Conservation (phyloP, 30 jellyfish, hydroid and myxozoan genomes). For the Aurelia coerulea region DNA sequence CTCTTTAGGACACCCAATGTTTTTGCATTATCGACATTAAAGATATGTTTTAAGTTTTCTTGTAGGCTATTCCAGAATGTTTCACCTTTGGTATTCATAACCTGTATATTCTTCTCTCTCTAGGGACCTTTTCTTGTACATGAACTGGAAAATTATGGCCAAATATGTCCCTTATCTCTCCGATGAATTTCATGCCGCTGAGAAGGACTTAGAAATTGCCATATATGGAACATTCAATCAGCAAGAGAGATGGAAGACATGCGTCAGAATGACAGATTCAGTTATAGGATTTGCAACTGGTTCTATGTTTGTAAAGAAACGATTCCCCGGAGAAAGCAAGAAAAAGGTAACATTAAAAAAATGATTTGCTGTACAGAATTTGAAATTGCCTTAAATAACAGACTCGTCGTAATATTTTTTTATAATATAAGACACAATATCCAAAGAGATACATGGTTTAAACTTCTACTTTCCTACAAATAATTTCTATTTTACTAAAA, state of each 20-base stretch:
- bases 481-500: no score
- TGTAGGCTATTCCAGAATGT: neutral
- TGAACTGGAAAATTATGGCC: slow-evolving; percentile 51
- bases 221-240: slow-evolving; percentile 57
- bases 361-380: no score
- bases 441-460: no score
- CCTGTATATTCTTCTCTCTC: no score
- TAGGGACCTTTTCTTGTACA: slow-evolving; percentile 63
- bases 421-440: no score
- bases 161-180: slow-evolving; percentile 59
- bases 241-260: slow-evolving; percentile 85
- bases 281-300: slow-evolving; percentile 91
- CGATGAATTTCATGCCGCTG: slow-evolving; percentile 69
- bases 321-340: slow-evolving; percentile 72
- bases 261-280: slow-evolving; percentile 59
- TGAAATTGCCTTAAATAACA: no score
- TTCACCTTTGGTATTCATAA: neutral
- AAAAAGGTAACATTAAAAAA: slow-evolving; percentile 42
- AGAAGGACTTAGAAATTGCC: slow-evolving; percentile 72
- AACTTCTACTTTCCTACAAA: no score
- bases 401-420: no score
- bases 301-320: slow-evolving; percentile 76
- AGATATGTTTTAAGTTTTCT: neutral
- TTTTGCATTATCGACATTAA: no score
- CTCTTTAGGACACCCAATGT: no score